These are phyloP conservation scores for Urocolius indicus DNA, from an alignment of 2,113 vertebrate genomes.

Conservation along the genomic window DNA sequence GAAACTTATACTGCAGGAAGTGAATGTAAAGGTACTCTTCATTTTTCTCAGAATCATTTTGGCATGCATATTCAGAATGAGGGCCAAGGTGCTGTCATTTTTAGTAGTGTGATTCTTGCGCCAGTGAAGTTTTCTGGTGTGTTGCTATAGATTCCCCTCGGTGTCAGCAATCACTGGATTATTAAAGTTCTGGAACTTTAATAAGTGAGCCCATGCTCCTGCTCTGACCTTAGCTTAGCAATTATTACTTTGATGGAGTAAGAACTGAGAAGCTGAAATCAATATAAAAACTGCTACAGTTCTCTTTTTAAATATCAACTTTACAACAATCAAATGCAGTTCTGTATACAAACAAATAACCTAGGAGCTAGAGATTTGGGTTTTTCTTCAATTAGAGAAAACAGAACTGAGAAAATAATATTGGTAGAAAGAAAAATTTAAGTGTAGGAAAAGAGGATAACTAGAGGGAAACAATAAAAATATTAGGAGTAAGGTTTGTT, in stretches of 20 bases:
- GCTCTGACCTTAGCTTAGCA: not conserved
- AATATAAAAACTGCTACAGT: accelerated
- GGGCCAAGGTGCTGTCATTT: not conserved
- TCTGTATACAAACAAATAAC: not conserved
- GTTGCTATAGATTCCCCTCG: not conserved
- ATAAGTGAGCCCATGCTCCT: not conserved
- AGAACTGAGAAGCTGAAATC: not conserved
- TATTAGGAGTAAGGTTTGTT: not conserved
- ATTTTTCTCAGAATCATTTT: not conserved
- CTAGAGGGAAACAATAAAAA: not conserved
- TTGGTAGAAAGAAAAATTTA: not conserved
- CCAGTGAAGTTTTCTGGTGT: not conserved
- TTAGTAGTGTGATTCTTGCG: not conserved
- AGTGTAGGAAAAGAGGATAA: not conserved
- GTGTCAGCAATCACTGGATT: not conserved
- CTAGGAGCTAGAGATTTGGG: not conserved
- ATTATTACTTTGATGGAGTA: not conserved
- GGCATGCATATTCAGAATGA: not conserved
- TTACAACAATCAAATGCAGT: not conserved
- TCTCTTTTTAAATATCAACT: not conserved
- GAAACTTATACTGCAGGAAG: not conserved
- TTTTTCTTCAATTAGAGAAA: not conserved
- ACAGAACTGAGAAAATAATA: not conserved
- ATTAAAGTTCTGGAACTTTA: not conserved
- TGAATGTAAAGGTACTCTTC: not conserved